These are phyloP conservation scores for Rotaria socialis DNA, from an alignment of 2,888 invertebrate species.

Conservation along the genomic window DNA sequence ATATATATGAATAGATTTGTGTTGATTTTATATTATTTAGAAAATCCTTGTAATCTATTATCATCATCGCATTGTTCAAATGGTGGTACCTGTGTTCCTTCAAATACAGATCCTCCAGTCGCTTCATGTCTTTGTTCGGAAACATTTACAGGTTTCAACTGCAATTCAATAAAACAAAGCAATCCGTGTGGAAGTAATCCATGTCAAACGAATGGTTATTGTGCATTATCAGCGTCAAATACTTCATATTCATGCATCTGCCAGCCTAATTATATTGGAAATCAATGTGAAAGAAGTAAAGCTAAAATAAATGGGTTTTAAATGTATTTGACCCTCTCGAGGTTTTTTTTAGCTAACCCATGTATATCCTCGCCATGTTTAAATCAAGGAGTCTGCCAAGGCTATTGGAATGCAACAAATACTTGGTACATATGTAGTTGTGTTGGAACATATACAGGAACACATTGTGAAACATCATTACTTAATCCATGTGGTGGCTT, in stretches of 20 bases:
- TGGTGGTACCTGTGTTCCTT: slow-evolving; percentile 42
- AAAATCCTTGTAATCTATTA: background rate
- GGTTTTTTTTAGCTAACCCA: background rate
- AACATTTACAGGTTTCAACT: slow-evolving; percentile 36
- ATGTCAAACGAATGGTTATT: slow-evolving; percentile 28
- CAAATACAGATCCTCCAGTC: background rate
- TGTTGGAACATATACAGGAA: background rate
- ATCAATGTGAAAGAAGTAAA: slow-evolving; percentile 34
- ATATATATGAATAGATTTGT: no score
- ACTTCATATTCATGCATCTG: slow-evolving; percentile 41
- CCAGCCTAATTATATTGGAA: slow-evolving; percentile 29
- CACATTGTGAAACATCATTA: slow-evolving; percentile 15
- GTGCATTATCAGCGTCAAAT: background rate
- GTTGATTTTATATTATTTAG: background rate
- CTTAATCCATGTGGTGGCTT: slow-evolving; percentile 31
- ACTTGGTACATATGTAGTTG: background rate
- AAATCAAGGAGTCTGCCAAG: background rate
- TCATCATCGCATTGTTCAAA: slow-evolving; percentile 36
- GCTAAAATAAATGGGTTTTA: background rate
- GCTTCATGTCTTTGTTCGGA: slow-evolving; percentile 36
- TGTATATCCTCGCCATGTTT: slow-evolving; percentile 36
- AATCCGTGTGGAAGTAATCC: slow-evolving; percentile 37
- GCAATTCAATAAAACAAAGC: background rate
- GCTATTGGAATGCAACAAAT: background rate
- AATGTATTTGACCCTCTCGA: background rate